Evolutionary conservation across 2,888 invertebrate genomes (phyloP), one percentile per base, ranked within the genome.

Genomic region (Clitarchus hookeri): DNA sequence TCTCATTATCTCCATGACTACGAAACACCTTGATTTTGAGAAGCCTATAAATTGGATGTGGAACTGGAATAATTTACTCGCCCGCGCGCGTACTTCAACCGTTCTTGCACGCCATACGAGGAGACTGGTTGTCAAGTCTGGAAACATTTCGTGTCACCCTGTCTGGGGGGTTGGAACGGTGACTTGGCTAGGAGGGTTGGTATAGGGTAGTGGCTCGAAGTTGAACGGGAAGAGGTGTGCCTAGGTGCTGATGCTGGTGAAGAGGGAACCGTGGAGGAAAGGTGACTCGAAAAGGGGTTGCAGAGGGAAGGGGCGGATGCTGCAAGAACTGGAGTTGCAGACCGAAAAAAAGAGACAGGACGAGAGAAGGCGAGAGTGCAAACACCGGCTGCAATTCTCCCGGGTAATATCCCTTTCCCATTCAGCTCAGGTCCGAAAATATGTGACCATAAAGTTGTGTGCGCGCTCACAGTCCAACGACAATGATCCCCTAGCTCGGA

Each of bases 371-470:
- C 65, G 65, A 65, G 65, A 65, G 65, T 65, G 65, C 65, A 65
- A 65, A 65, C 65, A 65, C 23, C n/a, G n/a, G 6, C 84, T 36
- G 80, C 86, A 54, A 86, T 86, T 80, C 86, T 84, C 86, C 84
- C 36, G 84, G 80, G 86, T 80, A 86, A 84, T 86, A 86, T 86
- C 84, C 84, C 78, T 86, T 84, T 86, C 84, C 86, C 84, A 86
- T 86, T 84, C 86, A 48, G 77, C 84, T 86, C 86, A 84, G 84
- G 86, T 79, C 78, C 84, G 53, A 27, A 86, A 86, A 86, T 84
- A 86, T 86, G 86, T 86, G 84, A 86, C 84, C 86, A 86, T 86
- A 86, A 86, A 86, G 82, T 82, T 82, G 82, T 82, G 82, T 23
- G 44, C 36, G 44, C 36, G 44, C 82, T 1, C 79, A 23, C 82